Percentiles rank a stretch among this genome's conserved stretches.
Conservation (phyloP, 2,888 invertebrate species). For the Latheticus oryzae region DNA sequence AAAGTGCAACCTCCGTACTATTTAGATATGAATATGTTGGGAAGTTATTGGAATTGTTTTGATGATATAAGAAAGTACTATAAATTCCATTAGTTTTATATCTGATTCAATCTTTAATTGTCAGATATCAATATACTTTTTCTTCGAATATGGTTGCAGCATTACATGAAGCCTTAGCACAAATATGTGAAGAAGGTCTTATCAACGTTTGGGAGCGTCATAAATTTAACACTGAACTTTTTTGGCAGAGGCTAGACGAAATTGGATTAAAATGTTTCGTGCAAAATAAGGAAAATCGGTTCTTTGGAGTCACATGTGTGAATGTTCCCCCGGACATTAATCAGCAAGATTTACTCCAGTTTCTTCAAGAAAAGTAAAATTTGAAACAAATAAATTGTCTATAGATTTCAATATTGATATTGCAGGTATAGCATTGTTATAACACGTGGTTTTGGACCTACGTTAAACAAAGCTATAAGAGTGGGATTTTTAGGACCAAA, state of each 20-base stretch:
- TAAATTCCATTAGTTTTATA: no score
- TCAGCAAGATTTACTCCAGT: constrained; percentile 63
- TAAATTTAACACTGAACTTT: constrained; percentile 69
- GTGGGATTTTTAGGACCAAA: constrained; percentile 85
- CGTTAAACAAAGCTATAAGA: constrained; percentile 79
- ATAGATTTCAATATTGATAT: no score
- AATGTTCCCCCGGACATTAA: constrained; percentile 73
- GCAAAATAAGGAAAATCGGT: constrained; percentile 71
- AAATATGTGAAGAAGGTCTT: constrained; percentile 77
- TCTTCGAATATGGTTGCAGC: constrained; percentile 81
- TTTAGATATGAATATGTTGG: constrained; percentile 73
- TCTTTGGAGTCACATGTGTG: constrained; percentile 75
- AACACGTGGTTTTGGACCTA: constrained; percentile 82
- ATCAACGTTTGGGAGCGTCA: constrained; percentile 77
- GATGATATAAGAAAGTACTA: constrained; percentile 70
- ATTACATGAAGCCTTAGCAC: constrained; percentile 78
- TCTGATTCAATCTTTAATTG: no score
- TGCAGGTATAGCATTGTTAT: constrained; percentile 74
- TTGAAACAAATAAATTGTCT: not conserved
- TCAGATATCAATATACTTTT: no score
- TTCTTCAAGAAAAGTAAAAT: constrained; percentile 46
- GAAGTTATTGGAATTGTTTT: constrained; percentile 73
- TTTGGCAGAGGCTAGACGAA: constrained; percentile 74
- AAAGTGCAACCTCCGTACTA: constrained; percentile 70
- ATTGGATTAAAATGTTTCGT: constrained; percentile 78